Evolutionary conservation across 2,888 invertebrate species (phyloP).

Genomic region (Microctonus hyperodae): DNA sequence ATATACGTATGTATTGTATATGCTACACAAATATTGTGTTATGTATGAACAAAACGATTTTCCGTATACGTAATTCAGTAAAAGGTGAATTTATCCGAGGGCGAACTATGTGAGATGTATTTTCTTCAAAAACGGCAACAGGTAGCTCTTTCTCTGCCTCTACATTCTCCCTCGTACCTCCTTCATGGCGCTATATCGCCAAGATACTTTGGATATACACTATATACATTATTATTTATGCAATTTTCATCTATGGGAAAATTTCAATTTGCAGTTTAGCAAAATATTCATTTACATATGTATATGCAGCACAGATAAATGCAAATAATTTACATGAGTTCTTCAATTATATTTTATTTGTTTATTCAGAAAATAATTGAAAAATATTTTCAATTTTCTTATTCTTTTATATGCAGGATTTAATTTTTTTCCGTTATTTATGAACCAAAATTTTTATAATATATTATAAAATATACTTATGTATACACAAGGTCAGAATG

Average conservation of each 20-base stretch:
- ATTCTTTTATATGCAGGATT: too few relatives aligned
- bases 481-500: constrained; percentile 17
- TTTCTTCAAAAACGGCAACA: constrained; percentile 21
- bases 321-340: neutral
- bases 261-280: constrained; percentile 26
- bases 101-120: neutral
- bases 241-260: neutral
- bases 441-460: too few relatives aligned
- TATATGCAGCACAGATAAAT: neutral
- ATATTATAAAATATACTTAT: neutral
- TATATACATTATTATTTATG: neutral
- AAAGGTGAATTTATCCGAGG: constrained; percentile 16
- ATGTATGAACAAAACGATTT: constrained; percentile 10
- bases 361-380: too few relatives aligned
- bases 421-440: neutral
- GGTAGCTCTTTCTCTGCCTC: constrained; percentile 13
- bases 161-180: neutral
- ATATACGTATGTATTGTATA: neutral
- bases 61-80: constrained; percentile 22
- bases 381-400: too few relatives aligned
- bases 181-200: neutral
- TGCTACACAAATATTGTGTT: too few relatives aligned
- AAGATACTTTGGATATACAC: neutral
- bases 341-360: neutral
- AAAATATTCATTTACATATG: constrained; percentile 5